Base-by-base conservation (phyloP, 2,888 invertebrate species). In the Drosophila neonasuta region DNA sequence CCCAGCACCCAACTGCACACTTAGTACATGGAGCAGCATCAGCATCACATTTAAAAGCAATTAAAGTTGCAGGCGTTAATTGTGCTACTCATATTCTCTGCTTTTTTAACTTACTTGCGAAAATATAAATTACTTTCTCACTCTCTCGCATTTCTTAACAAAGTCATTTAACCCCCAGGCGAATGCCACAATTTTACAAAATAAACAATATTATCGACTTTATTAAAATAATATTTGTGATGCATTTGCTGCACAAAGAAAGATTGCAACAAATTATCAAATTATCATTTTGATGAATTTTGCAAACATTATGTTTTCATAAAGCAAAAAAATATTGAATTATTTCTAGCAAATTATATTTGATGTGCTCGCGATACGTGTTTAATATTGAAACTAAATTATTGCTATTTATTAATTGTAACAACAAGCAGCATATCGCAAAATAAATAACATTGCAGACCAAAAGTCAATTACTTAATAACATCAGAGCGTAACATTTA, bases 11-110 rank as follows among this genome's bases (percentile, higher is more conserved):
- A 45, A n/a, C 36, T 11, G 34, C 4, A 36, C 11, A 11, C 11
- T 5, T 11, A 36, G 11, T 11, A 36, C 32, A 32, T 10, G 10
- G 4, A 20, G 20, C 20, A 46, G 13, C 7, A 34, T 54, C 8
- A 34, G 52, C 32, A 41, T 46, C 68, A 57, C 61, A 82, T 79
- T 85, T 74, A 74, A 85, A 77, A 74, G 83, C 80, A 82, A 80
- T 81, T 82, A 74, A 81, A 82, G 78, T 81, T 74, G 80, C 72
- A 71, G 55, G 74, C 80, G 80, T 74, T 79, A 82, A 80, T 85
- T 85, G 80, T 65, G 66, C 20, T 56, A 45, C 65, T 49, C 62
- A 54, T 56, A 39, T 42, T 44, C 54, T 46, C 29, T 20, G 24
- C 41, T 4, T n/a, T 42, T 58, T 45, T 8, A 24, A 56, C 13